Evolutionary conservation across 2,797 vertebrate genomes (phyloP).

Genomic region (Astyanax mexicanus): DNA sequence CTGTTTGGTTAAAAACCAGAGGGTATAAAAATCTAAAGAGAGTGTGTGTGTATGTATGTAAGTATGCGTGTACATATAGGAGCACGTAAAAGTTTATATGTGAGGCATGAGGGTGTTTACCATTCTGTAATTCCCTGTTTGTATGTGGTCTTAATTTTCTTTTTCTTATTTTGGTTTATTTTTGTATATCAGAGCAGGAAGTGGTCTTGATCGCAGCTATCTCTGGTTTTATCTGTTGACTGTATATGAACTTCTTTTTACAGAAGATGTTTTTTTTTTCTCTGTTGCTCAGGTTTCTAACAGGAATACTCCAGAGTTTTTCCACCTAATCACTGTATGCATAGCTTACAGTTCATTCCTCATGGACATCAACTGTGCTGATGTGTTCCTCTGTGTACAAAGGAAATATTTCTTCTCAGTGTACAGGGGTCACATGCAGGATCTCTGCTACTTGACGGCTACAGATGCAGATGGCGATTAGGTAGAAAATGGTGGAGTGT

Average conservation of each 20-base stretch:
- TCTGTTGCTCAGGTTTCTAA: neutral
- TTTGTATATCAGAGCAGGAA: slow-evolving; percentile 52
- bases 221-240: neutral
- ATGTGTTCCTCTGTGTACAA: neutral
- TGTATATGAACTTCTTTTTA: neutral
- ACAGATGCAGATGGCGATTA: neutral
- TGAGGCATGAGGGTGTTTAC: slow-evolving; percentile 76
- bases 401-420: too few species aligned
- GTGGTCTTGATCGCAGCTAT: slow-evolving; percentile 56
- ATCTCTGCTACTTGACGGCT: neutral
- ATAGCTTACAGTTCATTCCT: too few species aligned
- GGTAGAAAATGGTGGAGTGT: neutral
- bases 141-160: slow-evolving; percentile 50
- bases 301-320: neutral
- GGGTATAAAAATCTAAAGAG: slow-evolving; percentile 66
- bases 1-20: slow-evolving; percentile 69
- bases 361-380: neutral
- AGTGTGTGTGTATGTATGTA: slow-evolving; percentile 52
- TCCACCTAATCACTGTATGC: neutral
- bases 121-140: slow-evolving; percentile 68
- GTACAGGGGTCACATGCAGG: too few species aligned
- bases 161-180: slow-evolving; percentile 25
- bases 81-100: slow-evolving; percentile 44
- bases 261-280: neutral
- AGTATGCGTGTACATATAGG: slow-evolving; percentile 23